Base-by-base conservation (phyloP, 1,140 invertebrate species). In the Acyrthosiphon pisum region DNA sequence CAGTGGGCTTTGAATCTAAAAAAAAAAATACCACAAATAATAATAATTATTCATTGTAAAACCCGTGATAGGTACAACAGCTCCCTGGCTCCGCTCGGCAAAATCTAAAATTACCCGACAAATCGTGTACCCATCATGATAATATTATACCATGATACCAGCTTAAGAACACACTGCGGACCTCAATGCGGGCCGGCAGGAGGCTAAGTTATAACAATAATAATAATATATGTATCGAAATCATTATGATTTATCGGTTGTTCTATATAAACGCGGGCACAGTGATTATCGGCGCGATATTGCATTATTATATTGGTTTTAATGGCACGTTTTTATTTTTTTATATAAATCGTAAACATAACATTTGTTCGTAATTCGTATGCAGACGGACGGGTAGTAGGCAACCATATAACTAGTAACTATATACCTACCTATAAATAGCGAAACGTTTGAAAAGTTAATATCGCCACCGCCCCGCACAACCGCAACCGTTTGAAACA, bases 381-480 rank as follows among this genome's bases (percentile, higher is more conserved):
- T 76, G 60, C 60, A 76, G 30, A n/a, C n/a, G 60, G 14, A 76
- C 60, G 14, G 14, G 30, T n/a, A 76, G n/a, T 76, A 76, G 60
- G 6, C 60, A n/a, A 76, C 60, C n/a, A n/a, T 76, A 76, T n/a
- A 11, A 68, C 60, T 60, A 60, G 60, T 68, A 68, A 68, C 60
- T n/a, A 76, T 76, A 76, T 20, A 68, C 23, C 30, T n/a, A 76
- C 30, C 6, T 30, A 76, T 76, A 76, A 76, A 76, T 76, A 76
- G 60, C n/a, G 60, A 76, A n/a, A 76, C n/a, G 60, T 35, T 76
- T 76, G 60, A 76, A 76, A 76, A 76, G 60, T 76, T 76, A 76
- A 76, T 35, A 35, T 76, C n/a, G 60, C 60, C n/a, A 76, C 60
- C 60, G n/a, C n/a, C 60, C 60, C 60, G 30, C 60, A 18, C 30